These are phyloP conservation scores for Siniperca undulata DNA, from an alignment of 2,797 vertebrate genomes.

Conservation along the genomic window DNA sequence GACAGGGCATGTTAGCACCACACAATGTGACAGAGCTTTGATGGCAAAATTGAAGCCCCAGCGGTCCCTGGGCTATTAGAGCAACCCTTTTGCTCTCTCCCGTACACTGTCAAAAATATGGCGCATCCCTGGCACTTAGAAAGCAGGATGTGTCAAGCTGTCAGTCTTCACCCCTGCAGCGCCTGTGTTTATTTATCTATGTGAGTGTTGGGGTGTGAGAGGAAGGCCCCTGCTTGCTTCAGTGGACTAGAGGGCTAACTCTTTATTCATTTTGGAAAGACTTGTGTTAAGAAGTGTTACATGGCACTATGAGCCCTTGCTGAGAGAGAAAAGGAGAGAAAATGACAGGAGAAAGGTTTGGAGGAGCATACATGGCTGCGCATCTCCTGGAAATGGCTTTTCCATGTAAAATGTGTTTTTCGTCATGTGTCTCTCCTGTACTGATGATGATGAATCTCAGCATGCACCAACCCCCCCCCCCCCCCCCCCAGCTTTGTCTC, in stretches of 20 bases:
- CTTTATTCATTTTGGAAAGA: conserved; percentile 50
- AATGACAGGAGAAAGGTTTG: conserved; percentile 33
- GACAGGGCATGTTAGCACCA: conserved; percentile 30
- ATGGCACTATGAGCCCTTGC: conserved; percentile 21
- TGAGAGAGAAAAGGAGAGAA: conserved; percentile 20
- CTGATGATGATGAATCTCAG: conserved; percentile 80
- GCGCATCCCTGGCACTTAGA: conserved; percentile 50
- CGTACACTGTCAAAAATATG: conserved; percentile 39
- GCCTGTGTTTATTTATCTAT: conserved; percentile 30
- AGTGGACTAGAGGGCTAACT: conserved; percentile 14
- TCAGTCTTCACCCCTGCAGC: conserved; percentile 45
- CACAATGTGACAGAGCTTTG: conserved; percentile 54
- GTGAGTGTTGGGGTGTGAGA: conserved; percentile 37
- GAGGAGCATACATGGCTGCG: conserved; percentile 52
- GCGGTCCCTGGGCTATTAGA: conserved; percentile 39
- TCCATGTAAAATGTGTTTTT: conserved; percentile 70
- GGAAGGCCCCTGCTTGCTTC: conserved; percentile 14
- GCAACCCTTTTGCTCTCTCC: conserved; percentile 34
- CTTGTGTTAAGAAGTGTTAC: conserved; percentile 29
- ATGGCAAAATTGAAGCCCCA: conserved; percentile 39
- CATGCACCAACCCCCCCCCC: no score
- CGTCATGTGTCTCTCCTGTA: conserved; percentile 48
- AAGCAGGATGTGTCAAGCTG: conserved; percentile 57
- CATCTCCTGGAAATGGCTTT: conserved; percentile 75
- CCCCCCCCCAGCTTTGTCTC: conserved; percentile 32